Evolutionary conservation across 1,140 invertebrate species (phyloP).

Genomic region (Heliconius nattereri): DNA sequence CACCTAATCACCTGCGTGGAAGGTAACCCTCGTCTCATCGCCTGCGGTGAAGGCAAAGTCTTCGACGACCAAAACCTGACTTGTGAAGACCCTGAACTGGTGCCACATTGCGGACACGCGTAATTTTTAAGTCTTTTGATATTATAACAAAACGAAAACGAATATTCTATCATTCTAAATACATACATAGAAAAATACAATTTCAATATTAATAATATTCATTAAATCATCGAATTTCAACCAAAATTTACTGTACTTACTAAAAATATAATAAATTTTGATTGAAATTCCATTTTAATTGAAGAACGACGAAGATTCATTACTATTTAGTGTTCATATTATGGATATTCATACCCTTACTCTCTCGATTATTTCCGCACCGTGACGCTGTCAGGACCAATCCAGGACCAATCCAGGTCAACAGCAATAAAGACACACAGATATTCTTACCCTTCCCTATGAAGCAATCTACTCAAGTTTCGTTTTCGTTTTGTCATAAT

Average conservation of each 20-base stretch:
- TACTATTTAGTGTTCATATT: background rate
- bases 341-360: background rate
- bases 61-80: slow-evolving; percentile 91
- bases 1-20: slow-evolving; percentile 94
- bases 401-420: too few species aligned
- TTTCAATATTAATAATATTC: too few species aligned
- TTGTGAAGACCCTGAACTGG: slow-evolving; percentile 90
- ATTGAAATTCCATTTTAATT: background rate
- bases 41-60: slow-evolving; percentile 92
- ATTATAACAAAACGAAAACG: slow-evolving; percentile 49
- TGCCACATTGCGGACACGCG: slow-evolving; percentile 82
- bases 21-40: slow-evolving; percentile 90
- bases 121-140: slow-evolving; percentile 56
- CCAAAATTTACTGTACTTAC: too few species aligned
- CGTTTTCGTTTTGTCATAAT: slow-evolving; percentile 66
- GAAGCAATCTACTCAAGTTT: slow-evolving; percentile 12
- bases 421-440: too few species aligned
- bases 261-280: background rate
- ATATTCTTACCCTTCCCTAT: background rate
- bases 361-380: too few species aligned
- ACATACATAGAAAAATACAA: too few species aligned
- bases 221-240: too few species aligned
- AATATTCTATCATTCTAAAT: slow-evolving; percentile 16
- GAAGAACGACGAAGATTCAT: background rate
- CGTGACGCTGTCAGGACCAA: too few species aligned